Conservation (phyloP, 2,888 invertebrate species). For the Fabriciana adippe region DNA sequence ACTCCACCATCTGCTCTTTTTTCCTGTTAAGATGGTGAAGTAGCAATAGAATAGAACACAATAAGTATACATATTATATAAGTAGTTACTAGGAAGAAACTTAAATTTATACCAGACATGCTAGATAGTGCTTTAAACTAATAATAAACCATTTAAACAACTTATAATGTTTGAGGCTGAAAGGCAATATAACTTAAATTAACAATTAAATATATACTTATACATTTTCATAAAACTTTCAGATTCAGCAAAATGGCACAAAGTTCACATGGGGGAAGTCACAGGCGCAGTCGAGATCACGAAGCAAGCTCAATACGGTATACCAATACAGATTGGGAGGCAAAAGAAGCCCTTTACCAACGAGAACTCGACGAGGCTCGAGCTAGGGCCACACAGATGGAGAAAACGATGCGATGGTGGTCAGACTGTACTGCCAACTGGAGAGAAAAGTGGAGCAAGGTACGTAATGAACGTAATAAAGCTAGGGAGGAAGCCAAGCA, state of each 20-base stretch:
- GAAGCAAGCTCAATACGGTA: conserved; percentile 84
- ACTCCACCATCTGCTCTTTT: no score
- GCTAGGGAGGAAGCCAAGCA: conserved; percentile 95
- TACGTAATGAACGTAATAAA: conserved; percentile 94
- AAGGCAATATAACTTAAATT: no score
- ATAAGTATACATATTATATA: no score
- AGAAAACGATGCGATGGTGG: conserved; percentile 99
- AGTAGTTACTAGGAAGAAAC: no score
- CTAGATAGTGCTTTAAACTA: no score
- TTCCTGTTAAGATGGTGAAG: no score
- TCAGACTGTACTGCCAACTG: conserved; percentile 99
- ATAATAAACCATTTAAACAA: no score
- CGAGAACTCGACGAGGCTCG: conserved; percentile 96
- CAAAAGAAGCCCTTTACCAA: conserved; percentile 85
- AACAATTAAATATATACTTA: neutral
- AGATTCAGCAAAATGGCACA: conserved; percentile 77
- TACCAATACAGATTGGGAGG: conserved; percentile 89
- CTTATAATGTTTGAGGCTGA: no score
- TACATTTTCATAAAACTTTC: conserved; percentile 30
- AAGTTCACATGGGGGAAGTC: conserved; percentile 87
- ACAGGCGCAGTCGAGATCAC: conserved; percentile 83
- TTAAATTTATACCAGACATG: no score
- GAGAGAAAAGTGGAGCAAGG: conserved; percentile 98
- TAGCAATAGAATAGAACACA: no score
- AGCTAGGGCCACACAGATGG: conserved; percentile 98